Evolutionary conservation across 2,797 vertebrate genomes (phyloP).

Genomic region (Polyboroides typus): DNA sequence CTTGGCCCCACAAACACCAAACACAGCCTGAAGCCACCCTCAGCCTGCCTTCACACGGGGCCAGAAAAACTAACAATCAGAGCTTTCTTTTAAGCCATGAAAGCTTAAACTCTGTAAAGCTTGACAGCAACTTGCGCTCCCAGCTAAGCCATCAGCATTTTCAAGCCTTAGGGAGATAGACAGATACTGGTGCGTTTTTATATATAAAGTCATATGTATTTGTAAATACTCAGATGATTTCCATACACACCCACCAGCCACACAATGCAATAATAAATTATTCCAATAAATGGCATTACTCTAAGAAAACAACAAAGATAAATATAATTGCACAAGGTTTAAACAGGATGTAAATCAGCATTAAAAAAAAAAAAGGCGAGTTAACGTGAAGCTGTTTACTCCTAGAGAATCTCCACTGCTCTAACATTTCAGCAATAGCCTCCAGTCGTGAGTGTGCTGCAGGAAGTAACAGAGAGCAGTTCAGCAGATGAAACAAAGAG

Average conservation of each 20-base stretch:
- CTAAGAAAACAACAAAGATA: slow-evolving; percentile 18
- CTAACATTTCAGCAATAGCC: slow-evolving; percentile 58
- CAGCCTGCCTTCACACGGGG: background rate
- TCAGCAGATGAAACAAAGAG: slow-evolving; percentile 83
- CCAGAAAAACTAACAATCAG: background rate
- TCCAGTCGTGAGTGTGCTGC: slow-evolving; percentile 57
- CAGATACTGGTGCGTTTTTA: background rate
- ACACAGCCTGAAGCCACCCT: background rate
- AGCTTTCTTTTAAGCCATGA: background rate
- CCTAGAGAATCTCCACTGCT: slow-evolving; percentile 32
- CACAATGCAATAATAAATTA: slow-evolving; percentile 21
- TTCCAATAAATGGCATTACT: slow-evolving; percentile 40
- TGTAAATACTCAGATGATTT: slow-evolving; percentile 42
- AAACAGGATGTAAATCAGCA: slow-evolving; percentile 52
- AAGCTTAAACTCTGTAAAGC: background rate
- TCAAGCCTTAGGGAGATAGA: slow-evolving; percentile 14
- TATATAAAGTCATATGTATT: background rate
- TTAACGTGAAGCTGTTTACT: slow-evolving; percentile 52
- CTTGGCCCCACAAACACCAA: background rate
- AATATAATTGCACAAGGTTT: slow-evolving; percentile 50
- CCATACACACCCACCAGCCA: background rate
- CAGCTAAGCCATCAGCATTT: slow-evolving; percentile 21
- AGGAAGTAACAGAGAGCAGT: slow-evolving; percentile 63
- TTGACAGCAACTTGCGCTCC: background rate
- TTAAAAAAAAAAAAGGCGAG: background rate